Conservation (phyloP, 2,113 vertebrate genomes). For the Morone chrysops region DNA sequence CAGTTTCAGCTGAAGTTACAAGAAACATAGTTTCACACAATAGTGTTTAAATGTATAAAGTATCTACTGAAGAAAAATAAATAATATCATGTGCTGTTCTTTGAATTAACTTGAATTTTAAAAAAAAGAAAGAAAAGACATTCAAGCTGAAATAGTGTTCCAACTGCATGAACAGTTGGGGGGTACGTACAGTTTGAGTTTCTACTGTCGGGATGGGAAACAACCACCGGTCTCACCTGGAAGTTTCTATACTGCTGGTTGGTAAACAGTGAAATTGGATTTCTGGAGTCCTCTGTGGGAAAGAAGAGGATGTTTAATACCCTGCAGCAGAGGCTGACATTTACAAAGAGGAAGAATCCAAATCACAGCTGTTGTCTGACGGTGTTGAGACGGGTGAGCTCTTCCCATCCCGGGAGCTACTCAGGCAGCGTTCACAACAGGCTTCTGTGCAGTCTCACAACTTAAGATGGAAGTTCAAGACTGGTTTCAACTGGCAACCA, state of each 20-base stretch:
- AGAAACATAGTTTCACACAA: not conserved
- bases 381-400: not conserved
- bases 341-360: not conserved
- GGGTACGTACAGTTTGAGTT: not conserved
- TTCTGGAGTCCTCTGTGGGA: not conserved
- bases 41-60: conserved; percentile 48
- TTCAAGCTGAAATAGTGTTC: not conserved
- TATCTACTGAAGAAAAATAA: not conserved
- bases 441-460: not conserved
- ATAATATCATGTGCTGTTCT: not conserved
- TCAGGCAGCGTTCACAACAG: conserved; percentile 3
- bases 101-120: not conserved
- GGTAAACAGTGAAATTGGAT: not conserved
- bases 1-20: not conserved
- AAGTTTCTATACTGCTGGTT: not conserved
- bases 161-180: not conserved
- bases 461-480: no score
- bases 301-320: not conserved
- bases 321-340: not conserved
- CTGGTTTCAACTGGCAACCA: not conserved
- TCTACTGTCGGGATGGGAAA: conserved; percentile 5
- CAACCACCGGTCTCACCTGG: not conserved
- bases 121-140: not conserved
- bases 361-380: not conserved
- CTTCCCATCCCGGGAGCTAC: not conserved